A percentile compares a stretch with the other conserved stretches of the same genome.
phyloP scores from a whole-genome alignment of 2,888 invertebrate species.

The Tetropium fuscum region DNA sequence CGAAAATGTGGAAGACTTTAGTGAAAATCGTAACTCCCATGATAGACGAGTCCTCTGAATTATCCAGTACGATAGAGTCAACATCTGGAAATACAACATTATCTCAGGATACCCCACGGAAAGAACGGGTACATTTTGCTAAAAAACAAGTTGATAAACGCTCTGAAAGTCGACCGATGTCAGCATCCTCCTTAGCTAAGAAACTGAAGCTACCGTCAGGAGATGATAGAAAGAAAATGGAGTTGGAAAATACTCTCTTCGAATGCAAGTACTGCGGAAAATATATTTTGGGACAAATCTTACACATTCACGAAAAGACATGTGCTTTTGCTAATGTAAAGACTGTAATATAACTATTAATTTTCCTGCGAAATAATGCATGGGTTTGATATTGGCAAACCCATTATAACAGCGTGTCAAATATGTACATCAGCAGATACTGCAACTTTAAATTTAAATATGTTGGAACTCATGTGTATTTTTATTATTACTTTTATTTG shows the following conservation, averaged over 20 bases:
- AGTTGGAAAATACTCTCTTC: constrained; percentile 34
- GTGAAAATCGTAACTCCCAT: constrained; percentile 39
- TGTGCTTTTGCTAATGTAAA: too few species aligned
- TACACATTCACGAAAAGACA: constrained; percentile 41
- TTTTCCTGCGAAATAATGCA: too few species aligned
- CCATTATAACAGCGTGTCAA: too few species aligned
- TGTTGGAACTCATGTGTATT: too few species aligned
- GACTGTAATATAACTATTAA: too few species aligned
- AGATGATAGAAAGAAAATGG: constrained; percentile 7
- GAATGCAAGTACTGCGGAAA: constrained; percentile 43
- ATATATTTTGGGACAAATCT: constrained; percentile 43
- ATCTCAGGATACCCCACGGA: background rate
- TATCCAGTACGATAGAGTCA: constrained; percentile 8
- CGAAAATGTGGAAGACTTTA: constrained; percentile 43
- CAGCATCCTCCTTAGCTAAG: background rate
- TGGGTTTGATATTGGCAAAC: too few species aligned
- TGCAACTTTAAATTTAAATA: too few species aligned
- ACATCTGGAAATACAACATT: background rate
- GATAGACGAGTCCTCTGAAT: constrained; percentile 9
- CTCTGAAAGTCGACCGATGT: background rate
- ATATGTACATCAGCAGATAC: too few species aligned
- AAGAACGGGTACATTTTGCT: background rate
- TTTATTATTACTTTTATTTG: too few species aligned
- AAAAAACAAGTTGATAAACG: too few species aligned
- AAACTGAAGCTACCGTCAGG: background rate